Percentiles rank a stretch among this genome's conserved stretches.
These are phyloP conservation scores for Malacoctenus gilli DNA, from an alignment of 2,797 vertebrate species.

Conservation along the genomic window DNA sequence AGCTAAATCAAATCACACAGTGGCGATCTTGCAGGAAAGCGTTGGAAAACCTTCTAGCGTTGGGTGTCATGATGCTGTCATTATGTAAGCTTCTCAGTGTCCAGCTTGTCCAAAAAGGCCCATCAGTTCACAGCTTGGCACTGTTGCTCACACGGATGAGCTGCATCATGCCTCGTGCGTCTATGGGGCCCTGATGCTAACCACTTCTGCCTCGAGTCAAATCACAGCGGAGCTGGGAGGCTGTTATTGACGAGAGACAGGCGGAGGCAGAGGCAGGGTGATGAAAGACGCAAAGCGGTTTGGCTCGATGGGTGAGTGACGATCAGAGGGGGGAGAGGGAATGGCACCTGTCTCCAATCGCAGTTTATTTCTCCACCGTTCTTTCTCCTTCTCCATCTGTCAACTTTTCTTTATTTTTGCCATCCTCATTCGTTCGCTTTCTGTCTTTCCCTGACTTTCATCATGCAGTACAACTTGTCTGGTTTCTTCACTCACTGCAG, in stretches of 20 bases:
- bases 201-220: slow-evolving; percentile 48
- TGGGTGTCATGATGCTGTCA: not conserved
- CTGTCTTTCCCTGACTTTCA: slow-evolving; percentile 38
- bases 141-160: slow-evolving; percentile 40
- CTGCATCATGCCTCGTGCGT: slow-evolving; percentile 44
- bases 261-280: slow-evolving; percentile 47
- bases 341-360: slow-evolving; percentile 54
- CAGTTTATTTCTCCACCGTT: slow-evolving; percentile 39
- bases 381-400: slow-evolving; percentile 22
- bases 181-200: slow-evolving; percentile 45
- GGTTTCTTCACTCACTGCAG: slow-evolving; percentile 29
- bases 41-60: not conserved
- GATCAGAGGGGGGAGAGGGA: slow-evolving; percentile 50
- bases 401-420: slow-evolving; percentile 18
- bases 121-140: slow-evolving; percentile 39
- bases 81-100: slow-evolving; percentile 6
- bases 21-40: not conserved
- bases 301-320: slow-evolving; percentile 56
- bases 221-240: slow-evolving; percentile 33
- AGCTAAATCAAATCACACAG: too few species aligned
- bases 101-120: slow-evolving; percentile 32
- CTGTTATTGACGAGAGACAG: slow-evolving; percentile 59
- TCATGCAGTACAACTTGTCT: slow-evolving; percentile 28
- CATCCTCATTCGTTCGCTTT: slow-evolving; percentile 8
- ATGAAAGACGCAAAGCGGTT: slow-evolving; percentile 64